These are phyloP conservation scores for Ophion ellenae DNA, from an alignment of 2,888 invertebrate species.

Conservation along the genomic window DNA sequence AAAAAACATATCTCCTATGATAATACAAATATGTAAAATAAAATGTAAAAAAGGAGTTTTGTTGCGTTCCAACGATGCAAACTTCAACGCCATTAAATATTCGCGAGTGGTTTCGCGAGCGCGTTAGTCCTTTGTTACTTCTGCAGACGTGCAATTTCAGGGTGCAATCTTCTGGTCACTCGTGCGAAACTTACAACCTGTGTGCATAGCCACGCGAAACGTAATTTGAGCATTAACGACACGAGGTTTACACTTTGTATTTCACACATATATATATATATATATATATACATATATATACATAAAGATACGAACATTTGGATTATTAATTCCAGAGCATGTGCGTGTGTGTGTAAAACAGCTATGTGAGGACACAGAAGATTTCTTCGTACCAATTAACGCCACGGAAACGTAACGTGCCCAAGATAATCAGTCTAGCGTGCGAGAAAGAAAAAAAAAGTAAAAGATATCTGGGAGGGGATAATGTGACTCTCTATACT, in stretches of 20 bases:
- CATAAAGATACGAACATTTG: neutral
- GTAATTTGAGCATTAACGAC: slow-evolving; percentile 52
- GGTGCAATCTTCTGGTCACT: slow-evolving; percentile 49
- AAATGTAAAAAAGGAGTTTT: no score
- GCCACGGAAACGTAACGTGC: slow-evolving; percentile 68
- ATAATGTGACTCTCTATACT: slow-evolving; percentile 34
- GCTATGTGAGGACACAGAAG: slow-evolving; percentile 53
- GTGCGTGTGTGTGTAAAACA: slow-evolving; percentile 5
- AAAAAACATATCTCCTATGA: no score
- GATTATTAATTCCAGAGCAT: slow-evolving; percentile 1
- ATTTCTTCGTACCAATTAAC: slow-evolving; percentile 72
- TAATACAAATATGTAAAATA: neutral
- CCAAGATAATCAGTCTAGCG: slow-evolving; percentile 70
- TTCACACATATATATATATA: slow-evolving; percentile 3
- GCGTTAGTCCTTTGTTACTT: slow-evolving; percentile 14
- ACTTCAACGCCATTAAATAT: neutral
- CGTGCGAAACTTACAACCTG: slow-evolving; percentile 34
- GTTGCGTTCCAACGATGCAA: neutral
- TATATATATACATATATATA: neutral
- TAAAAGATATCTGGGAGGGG: slow-evolving; percentile 15
- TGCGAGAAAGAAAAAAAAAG: slow-evolving; percentile 57
- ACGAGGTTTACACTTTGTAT: slow-evolving; percentile 35
- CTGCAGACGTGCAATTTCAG: slow-evolving; percentile 32
- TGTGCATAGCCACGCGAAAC: slow-evolving; percentile 28
- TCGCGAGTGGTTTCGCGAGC: neutral